A percentile compares a stretch with the other conserved stretches of the same genome.
Conservation (phyloP, 2,888 invertebrate genomes). For the Eugnorisma glareosa region DNA sequence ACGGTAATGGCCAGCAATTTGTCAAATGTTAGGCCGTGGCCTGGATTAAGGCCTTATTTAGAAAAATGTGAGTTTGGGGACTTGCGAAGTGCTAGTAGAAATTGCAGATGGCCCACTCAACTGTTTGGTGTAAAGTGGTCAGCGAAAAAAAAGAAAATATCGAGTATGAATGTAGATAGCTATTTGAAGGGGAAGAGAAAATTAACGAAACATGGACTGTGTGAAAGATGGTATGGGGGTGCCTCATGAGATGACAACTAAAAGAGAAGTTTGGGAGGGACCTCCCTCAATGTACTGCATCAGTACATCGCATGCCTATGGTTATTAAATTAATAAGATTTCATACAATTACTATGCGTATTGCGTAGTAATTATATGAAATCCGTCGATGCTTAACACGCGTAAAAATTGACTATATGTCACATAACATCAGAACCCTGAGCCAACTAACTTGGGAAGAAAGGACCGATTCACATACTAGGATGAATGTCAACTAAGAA, state of each 20-base stretch:
- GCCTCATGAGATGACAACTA: not conserved
- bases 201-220: not conserved
- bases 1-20: conserved; percentile 52
- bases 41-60: conserved; percentile 11
- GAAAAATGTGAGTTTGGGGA: conserved; percentile 44
- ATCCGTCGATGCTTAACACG: no score
- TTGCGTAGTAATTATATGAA: no score
- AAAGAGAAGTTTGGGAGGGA: not conserved
- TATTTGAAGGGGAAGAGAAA: not conserved
- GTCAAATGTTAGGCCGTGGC: conserved; percentile 34
- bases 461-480: conserved; percentile 10
- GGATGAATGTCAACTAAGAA: conserved; percentile 30
- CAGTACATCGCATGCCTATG: no score
- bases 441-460: not conserved
- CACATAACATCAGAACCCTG: not conserved
- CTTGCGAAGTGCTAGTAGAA: conserved; percentile 5
- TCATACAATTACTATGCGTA: no score
- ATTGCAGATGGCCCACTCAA: not conserved
- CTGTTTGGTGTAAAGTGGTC: not conserved
- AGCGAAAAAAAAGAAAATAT: not conserved
- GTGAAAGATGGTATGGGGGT: not conserved
- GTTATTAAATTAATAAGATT: no score
- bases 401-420: not conserved
- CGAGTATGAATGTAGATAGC: not conserved
- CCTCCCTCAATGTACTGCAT: no score